Evolutionary conservation across 2,888 invertebrate genomes (phyloP).

Genomic region (Euplagia quadripunctaria): DNA sequence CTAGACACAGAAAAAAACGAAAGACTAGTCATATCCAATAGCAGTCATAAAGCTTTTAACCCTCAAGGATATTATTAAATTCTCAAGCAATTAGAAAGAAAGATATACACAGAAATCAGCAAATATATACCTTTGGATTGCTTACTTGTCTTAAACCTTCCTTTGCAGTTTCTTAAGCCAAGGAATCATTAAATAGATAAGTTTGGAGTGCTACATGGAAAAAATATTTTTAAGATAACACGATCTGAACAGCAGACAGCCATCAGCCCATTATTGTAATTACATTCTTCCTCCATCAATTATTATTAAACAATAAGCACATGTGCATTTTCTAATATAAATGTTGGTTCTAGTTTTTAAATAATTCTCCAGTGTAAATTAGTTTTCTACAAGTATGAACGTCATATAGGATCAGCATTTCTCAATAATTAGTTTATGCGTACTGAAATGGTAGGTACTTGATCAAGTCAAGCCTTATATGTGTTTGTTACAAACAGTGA

Average conservation of each 20-base stretch:
- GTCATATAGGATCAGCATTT: not conserved
- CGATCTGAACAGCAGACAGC: not conserved
- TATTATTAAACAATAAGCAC: not conserved
- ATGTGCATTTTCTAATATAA: not conserved
- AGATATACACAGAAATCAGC: not conserved
- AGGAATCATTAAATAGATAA: not conserved
- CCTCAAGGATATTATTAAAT: not conserved
- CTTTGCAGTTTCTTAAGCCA: not conserved
- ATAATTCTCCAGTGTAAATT: not conserved
- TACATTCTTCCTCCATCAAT: not conserved
- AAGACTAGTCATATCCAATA: not conserved
- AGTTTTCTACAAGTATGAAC: not conserved
- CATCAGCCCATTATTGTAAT: not conserved
- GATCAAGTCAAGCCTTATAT: no score
- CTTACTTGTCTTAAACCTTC: slow-evolving; percentile 14
- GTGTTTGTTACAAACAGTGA: not conserved
- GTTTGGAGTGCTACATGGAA: not conserved
- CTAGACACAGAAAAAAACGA: not conserved
- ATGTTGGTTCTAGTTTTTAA: not conserved
- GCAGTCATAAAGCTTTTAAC: not conserved
- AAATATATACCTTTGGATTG: slow-evolving; percentile 4
- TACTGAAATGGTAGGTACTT: not conserved
- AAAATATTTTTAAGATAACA: not conserved
- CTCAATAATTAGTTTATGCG: not conserved
- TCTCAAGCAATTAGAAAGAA: not conserved